phyloP scores from a whole-genome alignment of 2,113 vertebrate genomes.

The Hystrix cristata region DNA sequence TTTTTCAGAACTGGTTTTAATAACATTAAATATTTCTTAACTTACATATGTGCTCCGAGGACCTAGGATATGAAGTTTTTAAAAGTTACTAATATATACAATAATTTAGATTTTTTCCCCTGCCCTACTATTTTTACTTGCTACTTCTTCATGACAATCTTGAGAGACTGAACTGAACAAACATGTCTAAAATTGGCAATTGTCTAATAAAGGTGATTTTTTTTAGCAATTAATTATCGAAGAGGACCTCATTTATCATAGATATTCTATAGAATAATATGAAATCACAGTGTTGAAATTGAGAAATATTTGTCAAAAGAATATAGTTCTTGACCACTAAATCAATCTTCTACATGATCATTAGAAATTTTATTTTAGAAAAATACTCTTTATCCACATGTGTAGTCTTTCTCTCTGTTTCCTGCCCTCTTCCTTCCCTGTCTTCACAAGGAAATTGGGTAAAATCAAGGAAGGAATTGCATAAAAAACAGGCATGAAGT shows the following conservation, averaged over 20 bases:
- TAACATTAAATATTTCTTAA: not conserved
- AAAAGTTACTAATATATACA: conserved; percentile 18
- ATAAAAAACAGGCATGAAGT: not conserved
- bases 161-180: not conserved
- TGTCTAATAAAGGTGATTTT: not conserved
- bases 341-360: not conserved
- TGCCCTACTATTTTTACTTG: not conserved
- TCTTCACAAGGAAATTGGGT: not conserved
- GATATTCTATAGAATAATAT: not conserved
- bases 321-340: not conserved
- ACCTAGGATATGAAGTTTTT: not conserved
- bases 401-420: not conserved
- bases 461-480: not conserved
- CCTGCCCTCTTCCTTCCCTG: not conserved
- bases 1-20: conserved; percentile 23
- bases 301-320: not conserved
- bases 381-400: not conserved
- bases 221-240: conserved; percentile 1
- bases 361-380: not conserved
- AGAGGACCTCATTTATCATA: not conserved
- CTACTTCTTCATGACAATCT: not conserved
- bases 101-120: not conserved
- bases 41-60: not conserved
- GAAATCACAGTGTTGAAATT: not conserved
- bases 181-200: not conserved